Base-by-base conservation (phyloP, 2,797 vertebrate genomes). In the Sebastes alutus region DNA sequence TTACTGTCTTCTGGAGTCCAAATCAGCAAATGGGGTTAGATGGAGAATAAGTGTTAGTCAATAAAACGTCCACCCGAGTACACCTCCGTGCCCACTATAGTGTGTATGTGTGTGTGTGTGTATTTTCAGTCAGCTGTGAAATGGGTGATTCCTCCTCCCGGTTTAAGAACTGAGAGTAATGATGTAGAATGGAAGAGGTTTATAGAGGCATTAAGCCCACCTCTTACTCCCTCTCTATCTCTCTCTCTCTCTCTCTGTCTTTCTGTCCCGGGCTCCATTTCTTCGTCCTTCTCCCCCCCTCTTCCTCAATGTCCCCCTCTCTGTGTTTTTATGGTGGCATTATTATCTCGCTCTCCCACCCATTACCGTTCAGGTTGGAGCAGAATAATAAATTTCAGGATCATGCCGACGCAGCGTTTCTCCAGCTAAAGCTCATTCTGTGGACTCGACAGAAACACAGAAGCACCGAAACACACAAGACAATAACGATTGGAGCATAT, bases 141-240 rank as follows among this genome's bases (percentile, higher is more conserved):
- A 94, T 90, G 80, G 90, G 83, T 66, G 92, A 91, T 91, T 91
- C 90, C 87, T 88, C 89, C 89, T 90, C 81, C 63, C 66, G 84
- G 77, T 93, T 92, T 92, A 89, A 86, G 87, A 90, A 82, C 77
- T 80, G 86, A 83, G 92, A 85, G 92, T 92, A 94, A 95, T 92
- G 93, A 92, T 93, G 93, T 87, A 87, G 88, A 93, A 89, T 91
- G 88, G 87, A 86, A 73, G 88, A 90, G 86, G 90, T 95, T 94
- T 93, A 94, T 92, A 86, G 91, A 85, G 88, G 89, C 83, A 92
- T 93, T 90, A 93, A 89, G 92, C 78, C 85, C 76, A 82, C 83
- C 84, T 89, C 84, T 77, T 77, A 80, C 83, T 82, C 73, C 55
- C 86, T 71, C 62, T 59, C 6, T 29, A 1, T 71, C 55, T 33